Percentiles rank a stretch among this genome's conserved stretches.
Conservation (phyloP, 92 coral and sea anemone species). For the Epizoanthus scotinus region DNA sequence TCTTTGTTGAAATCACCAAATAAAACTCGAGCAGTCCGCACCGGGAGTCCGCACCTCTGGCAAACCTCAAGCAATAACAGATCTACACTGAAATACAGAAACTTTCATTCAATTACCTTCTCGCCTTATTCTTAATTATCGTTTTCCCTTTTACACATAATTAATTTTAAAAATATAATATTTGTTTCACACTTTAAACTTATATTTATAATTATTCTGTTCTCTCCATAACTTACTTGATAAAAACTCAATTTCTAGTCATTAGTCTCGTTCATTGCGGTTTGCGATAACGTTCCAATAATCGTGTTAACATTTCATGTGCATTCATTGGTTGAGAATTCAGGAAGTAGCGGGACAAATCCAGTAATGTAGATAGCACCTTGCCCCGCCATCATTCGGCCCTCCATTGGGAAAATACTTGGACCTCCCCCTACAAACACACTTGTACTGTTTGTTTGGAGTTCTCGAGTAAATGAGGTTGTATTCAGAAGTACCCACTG, state of each 20-base stretch:
- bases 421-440: constrained; percentile 9
- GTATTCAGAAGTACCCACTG: not conserved
- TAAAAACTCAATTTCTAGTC: not conserved
- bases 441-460: not conserved
- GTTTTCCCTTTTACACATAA: not conserved
- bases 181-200: not conserved
- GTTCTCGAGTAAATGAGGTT: not conserved
- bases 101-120: not conserved
- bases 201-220: not conserved
- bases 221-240: constrained; percentile 32
- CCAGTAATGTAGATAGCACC: constrained; percentile 66
- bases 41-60: not conserved
- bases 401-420: constrained; percentile 14
- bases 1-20: not conserved
- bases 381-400: constrained; percentile 14
- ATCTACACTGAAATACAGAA: not conserved
- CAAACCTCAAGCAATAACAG: not conserved
- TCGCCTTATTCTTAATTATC: not conserved
- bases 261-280: constrained; percentile 19
- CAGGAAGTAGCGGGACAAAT: constrained; percentile 60
- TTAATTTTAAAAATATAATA: not conserved
- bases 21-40: not conserved
- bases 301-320: not conserved
- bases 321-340: not conserved
- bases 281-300: not conserved